Base-by-base conservation (phyloP, 2,888 invertebrate species). In the Arctia plantaginis region DNA sequence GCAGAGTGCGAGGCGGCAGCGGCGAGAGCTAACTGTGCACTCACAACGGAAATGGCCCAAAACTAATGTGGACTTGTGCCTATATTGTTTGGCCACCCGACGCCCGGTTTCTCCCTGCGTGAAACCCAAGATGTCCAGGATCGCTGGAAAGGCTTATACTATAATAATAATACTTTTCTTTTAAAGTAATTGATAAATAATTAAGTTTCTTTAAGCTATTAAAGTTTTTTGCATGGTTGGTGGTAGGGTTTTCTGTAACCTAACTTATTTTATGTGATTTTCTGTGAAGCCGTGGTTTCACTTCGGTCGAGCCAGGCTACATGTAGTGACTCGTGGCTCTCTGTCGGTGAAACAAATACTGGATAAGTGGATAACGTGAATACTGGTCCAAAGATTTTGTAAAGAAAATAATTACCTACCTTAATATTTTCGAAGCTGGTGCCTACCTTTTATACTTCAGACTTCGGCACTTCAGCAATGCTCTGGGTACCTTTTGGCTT, bases 31-130 rank as follows among this genome's bases (percentile, higher is more conserved):
- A 92, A 92, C 91, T 89, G 88, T 83, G 93, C 93, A 93, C 95
- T 94, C 92, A 86, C 87, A 78, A 75, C 81, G 91, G 91, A 90
- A 95, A 95, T 95, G 94, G 92, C 87, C 93, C 94, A 90, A 87
- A 90, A 93, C 95, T 93, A 95, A 95, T 94, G 93, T 86, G 84
- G 78, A 70, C 81, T 76, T 73, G 73, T 74, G 76, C 72, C 51
- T 78, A 71, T 81, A 83, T 73, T 82, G 75, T 77, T 79, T 73
- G 70, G 72, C 81, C 82, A 83, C 85, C 85, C 82, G 75, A 77
- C 80, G 67, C 80, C 77, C 74, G 77, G 70, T 72, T 75, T 65
- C 80, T 77, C 81, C 76, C 78, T 72, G 73, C 69, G 69, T 75
- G 69, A 71, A 3, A 47, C 41, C 62, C 51, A 51, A 66, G 68